Base-by-base conservation (phyloP, 2,888 invertebrate species). In the Stictocephala bisonia region DNA sequence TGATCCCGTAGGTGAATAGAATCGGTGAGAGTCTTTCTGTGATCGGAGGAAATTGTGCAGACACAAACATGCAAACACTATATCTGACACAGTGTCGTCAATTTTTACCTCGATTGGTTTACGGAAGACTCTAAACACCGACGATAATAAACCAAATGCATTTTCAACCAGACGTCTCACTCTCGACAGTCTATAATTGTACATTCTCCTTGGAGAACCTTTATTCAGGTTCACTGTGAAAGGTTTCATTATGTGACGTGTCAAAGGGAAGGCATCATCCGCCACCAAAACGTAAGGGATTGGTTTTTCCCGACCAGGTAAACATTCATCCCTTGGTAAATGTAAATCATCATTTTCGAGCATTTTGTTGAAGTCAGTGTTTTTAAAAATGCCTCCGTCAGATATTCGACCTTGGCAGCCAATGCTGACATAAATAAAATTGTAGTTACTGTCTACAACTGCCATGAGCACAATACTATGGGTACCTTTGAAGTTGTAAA, bases 401-500 rank as follows among this genome's bases (percentile, higher is more conserved):
- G 60, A 60, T 60, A 48, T 67, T 18, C 27, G 24, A 3, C 80
- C 78, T 68, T 80, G 79, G 26, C 71, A 77, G 11, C 78, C 78
- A 66, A 79, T 67, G 74, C 79, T 72, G 50, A 60, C 53, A 56
- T 76, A 51, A 50, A 80, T 71, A 69, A 80, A 79, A 72, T 75
- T 71, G 66, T 79, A 80, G 66, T 79, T 76, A 15, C 78, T 77
- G 75, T 79, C 77, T 4, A 76, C 79, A 41, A 80, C 44, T 74
- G 79, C 77, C 48, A 77, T 77, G 68, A 68, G 74, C 50, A 74
- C 79, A 24, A 79, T 71, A 74, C 77, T 79, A 50, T 18, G 41
- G 9, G 6, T 13, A n/a, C 50, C 50, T 40, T 50, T 68, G 29
- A 50, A 68, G 29, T 68, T 68, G 26, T 48, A 69, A 51, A 53